Evolutionary conservation across 2,797 vertebrate genomes (phyloP).

Genomic region (Crypturellus tataupa): DNA sequence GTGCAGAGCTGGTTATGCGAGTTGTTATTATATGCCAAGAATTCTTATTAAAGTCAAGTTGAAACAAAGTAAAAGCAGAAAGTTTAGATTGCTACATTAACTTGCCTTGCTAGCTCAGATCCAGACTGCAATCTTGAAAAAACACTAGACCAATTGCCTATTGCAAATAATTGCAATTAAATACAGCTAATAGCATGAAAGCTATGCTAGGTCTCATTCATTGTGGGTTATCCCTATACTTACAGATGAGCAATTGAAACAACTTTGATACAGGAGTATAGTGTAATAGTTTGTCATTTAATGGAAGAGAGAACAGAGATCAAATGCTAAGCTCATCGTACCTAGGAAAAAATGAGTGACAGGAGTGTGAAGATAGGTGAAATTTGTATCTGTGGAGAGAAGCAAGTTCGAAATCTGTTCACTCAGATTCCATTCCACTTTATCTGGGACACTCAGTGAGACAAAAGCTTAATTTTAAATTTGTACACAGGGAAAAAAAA

Average conservation of each 20-base stretch:
- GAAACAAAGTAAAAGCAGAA: neutral
- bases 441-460: neutral
- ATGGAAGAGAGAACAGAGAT: slow-evolving; percentile 34
- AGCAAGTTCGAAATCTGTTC: slow-evolving; percentile 13
- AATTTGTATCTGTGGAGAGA: slow-evolving; percentile 38
- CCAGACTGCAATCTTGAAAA: neutral
- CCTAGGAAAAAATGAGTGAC: slow-evolving; percentile 49
- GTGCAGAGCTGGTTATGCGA: neutral
- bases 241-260: slow-evolving; percentile 23
- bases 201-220: slow-evolving; percentile 15
- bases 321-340: neutral
- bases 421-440: slow-evolving; percentile 17
- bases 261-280: slow-evolving; percentile 35
- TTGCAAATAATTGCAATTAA: neutral
- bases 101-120: neutral
- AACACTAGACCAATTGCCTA: neutral
- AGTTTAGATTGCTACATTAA: neutral
- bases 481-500: neutral
- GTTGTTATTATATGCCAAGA: neutral
- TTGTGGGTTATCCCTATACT: slow-evolving; percentile 28
- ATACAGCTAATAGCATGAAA: slow-evolving; percentile 1
- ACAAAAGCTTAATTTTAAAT: slow-evolving; percentile 7
- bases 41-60: neutral
- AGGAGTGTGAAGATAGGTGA: slow-evolving; percentile 7
- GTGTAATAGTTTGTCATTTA: slow-evolving; percentile 59